Percentiles rank a stretch among this genome's conserved stretches.
phyloP scores from a whole-genome alignment of 1,140 invertebrate genomes.

The Lerema accius region DNA sequence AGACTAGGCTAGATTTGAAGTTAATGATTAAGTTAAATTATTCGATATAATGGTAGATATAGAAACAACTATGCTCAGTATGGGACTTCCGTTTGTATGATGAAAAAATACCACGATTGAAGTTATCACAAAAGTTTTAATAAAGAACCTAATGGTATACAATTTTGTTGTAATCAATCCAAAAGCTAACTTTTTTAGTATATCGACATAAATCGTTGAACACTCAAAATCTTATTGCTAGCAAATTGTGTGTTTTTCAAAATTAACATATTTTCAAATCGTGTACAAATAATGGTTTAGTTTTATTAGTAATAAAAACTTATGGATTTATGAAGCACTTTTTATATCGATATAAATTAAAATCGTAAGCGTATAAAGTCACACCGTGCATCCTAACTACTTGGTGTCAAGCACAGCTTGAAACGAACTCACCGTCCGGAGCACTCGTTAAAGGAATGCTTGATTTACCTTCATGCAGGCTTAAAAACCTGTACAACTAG shows the following conservation, averaged over 20 bases:
- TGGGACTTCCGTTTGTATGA: too few species aligned
- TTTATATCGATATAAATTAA: slow-evolving; percentile 54
- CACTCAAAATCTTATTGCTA: too few species aligned
- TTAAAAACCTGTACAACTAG: slow-evolving; percentile 66
- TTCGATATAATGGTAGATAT: too few species aligned
- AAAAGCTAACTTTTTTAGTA: slow-evolving; percentile 52
- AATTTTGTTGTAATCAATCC: slow-evolving; percentile 19
- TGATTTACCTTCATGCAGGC: slow-evolving; percentile 72
- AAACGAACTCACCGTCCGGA: slow-evolving; percentile 67
- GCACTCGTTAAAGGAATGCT: slow-evolving; percentile 78
- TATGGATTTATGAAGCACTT: slow-evolving; percentile 17
- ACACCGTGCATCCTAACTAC: slow-evolving; percentile 45
- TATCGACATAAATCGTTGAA: slow-evolving; percentile 50
- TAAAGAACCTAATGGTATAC: neutral
- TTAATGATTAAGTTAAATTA: too few species aligned
- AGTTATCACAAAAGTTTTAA: neutral
- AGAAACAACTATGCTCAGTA: too few species aligned
- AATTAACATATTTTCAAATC: too few species aligned
- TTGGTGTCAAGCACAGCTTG: slow-evolving; percentile 56
- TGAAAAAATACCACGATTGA: too few species aligned
- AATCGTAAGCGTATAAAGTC: slow-evolving; percentile 36
- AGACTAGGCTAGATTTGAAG: too few species aligned
- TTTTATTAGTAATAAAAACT: too few species aligned
- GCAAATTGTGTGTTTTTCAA: too few species aligned
- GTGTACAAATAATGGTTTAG: too few species aligned